Conservation (phyloP, 2,888 invertebrate species). For the Calephelis perditalis region DNA sequence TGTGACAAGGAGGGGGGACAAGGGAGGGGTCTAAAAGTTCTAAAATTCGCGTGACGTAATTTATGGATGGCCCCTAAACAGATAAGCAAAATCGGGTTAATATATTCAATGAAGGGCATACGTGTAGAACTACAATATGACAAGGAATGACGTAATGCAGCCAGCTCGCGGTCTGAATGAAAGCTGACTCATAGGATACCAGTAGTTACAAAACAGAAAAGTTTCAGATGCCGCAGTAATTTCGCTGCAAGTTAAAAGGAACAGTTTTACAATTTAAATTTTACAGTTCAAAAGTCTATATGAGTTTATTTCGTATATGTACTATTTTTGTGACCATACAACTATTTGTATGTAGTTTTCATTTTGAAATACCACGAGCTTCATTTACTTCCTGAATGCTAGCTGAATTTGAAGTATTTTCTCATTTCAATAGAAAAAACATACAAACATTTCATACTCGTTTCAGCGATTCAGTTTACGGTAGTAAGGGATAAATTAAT, state of each 20-base stretch:
- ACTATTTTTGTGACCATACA: constrained; percentile 8
- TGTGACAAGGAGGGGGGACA: no score
- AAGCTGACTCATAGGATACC: constrained; percentile 31
- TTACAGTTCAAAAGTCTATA: constrained; percentile 21
- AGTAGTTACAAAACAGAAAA: constrained; percentile 12
- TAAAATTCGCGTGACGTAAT: no score
- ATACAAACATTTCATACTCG: no score
- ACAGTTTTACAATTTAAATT: constrained; percentile 24
- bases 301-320: constrained; percentile 15
- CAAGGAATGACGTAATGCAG: constrained; percentile 8
- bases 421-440: not conserved
- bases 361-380: constrained; percentile 10
- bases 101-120: no score
- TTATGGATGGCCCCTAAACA: no score
- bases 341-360: constrained; percentile 12
- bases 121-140: not conserved
- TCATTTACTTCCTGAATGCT: constrained; percentile 3
- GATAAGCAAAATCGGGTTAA: no score
- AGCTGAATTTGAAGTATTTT: not conserved
- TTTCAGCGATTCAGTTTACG: no score
- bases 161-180: constrained; percentile 27
- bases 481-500: no score
- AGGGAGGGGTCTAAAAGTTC: no score
- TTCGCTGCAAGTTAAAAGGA: constrained; percentile 14
- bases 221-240: constrained; percentile 2